Evolutionary conservation across 2,888 invertebrate species (phyloP).

Genomic region (Drosophila paranaensis): DNA sequence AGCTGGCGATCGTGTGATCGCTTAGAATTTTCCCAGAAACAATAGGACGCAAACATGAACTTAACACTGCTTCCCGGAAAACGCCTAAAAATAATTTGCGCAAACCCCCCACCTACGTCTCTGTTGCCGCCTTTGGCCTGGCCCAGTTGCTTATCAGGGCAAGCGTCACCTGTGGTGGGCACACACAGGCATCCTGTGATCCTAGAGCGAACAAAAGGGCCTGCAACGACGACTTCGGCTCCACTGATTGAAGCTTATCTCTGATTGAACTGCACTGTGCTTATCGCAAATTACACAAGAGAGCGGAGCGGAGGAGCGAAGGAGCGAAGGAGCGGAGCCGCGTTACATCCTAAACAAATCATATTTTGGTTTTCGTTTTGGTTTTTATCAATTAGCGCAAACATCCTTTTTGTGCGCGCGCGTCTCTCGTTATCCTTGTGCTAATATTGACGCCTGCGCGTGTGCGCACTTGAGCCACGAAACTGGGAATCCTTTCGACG

Average conservation of each 20-base stretch:
- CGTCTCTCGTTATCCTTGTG: constrained; percentile 69
- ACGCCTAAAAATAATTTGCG: constrained; percentile 58
- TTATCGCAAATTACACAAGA: constrained; percentile 71
- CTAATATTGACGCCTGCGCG: constrained; percentile 75
- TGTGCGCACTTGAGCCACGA: constrained; percentile 66
- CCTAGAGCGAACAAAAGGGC: constrained; percentile 41
- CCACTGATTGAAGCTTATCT: constrained; percentile 64
- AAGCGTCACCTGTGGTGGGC: constrained; percentile 63
- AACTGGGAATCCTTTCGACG: constrained; percentile 65
- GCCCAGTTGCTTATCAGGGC: constrained; percentile 45
- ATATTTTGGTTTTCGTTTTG: constrained; percentile 35
- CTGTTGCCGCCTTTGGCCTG: background rate
- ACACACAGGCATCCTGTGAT: constrained; percentile 65
- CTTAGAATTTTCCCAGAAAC: constrained; percentile 68
- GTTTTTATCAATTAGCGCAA: constrained; percentile 73
- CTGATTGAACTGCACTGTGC: constrained; percentile 61
- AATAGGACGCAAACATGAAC: constrained; percentile 72
- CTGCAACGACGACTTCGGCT: constrained; percentile 28
- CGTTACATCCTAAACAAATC: constrained; percentile 66
- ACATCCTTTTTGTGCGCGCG: constrained; percentile 73
- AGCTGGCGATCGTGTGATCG: constrained; percentile 23
- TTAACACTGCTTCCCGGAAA: constrained; percentile 76
- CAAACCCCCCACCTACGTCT: constrained; percentile 33
- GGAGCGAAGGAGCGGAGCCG: background rate
- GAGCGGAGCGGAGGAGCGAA: background rate